Percentiles rank a stretch among this genome's conserved stretches.
Evolutionary conservation across 2,888 invertebrate species (phyloP).

Genomic region (Drosophila paramelanica): DNA sequence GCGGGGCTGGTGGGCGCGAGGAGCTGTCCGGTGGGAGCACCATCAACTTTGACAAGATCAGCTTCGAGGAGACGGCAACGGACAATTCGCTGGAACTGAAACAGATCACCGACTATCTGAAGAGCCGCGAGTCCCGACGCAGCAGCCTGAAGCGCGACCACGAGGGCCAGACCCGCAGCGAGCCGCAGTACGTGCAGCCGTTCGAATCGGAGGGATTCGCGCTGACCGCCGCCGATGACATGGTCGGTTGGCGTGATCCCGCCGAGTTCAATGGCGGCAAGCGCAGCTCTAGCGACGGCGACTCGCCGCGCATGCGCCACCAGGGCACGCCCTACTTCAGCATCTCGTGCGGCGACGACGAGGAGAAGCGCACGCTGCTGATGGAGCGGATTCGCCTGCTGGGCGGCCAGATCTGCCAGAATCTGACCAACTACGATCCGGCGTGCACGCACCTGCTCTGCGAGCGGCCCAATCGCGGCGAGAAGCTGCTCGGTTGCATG

Average conservation of each 20-base stretch:
- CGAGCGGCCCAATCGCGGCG: conserved; percentile 91
- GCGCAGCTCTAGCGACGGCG: conserved; percentile 19
- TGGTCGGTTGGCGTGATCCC: conserved; percentile 91
- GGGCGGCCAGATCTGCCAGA: conserved; percentile 81
- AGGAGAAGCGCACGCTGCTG: conserved; percentile 67
- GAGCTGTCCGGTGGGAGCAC: conserved; percentile 57
- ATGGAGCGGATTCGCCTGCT: conserved; percentile 72
- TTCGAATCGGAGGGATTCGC: conserved; percentile 83
- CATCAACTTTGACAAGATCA: conserved; percentile 83
- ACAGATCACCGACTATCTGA: conserved; percentile 83
- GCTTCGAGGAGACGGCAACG: conserved; percentile 76
- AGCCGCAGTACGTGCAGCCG: conserved; percentile 76
- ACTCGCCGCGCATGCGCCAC: conserved; percentile 70
- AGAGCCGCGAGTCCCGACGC: conserved; percentile 77
- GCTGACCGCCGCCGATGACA: conserved; percentile 85
- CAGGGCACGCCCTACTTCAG: conserved; percentile 82
- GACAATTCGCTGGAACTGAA: conserved; percentile 77
- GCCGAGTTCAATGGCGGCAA: conserved; percentile 79
- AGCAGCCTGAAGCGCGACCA: conserved; percentile 74
- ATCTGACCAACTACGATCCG: conserved; percentile 86
- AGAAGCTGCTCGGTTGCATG: conserved; percentile 94
- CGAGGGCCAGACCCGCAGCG: conserved; percentile 55
- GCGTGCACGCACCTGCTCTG: conserved; percentile 92
- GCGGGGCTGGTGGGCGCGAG: not conserved
- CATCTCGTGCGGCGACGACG: conserved; percentile 82